Percentiles rank a stretch among this genome's conserved stretches.
phyloP scores from a whole-genome alignment of 2,797 vertebrate genomes.

The Tapirus indicus region DNA sequence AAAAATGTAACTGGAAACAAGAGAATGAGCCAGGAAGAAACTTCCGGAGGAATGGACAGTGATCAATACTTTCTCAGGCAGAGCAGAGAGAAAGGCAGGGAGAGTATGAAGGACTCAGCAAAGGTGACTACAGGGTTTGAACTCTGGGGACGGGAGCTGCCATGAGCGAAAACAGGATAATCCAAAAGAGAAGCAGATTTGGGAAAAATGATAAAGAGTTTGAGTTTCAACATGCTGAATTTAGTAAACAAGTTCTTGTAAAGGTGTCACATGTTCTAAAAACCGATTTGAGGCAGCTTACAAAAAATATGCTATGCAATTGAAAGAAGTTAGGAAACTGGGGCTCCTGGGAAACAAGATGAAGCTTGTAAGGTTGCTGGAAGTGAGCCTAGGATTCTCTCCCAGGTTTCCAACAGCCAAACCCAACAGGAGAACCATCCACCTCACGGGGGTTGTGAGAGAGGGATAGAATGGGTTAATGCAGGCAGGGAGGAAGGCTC shows the following conservation, averaged over 20 bases:
- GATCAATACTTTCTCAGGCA: neutral
- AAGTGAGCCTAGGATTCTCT: neutral
- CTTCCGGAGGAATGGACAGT: neutral
- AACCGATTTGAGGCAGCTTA: neutral
- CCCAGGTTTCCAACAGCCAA: neutral
- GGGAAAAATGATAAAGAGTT: neutral
- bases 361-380: neutral
- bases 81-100: too few species aligned
- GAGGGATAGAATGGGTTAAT: accelerated
- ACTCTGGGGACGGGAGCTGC: neutral
- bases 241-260: neutral
- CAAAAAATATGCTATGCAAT: accelerated
- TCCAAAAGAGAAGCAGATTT: neutral
- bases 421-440: neutral
- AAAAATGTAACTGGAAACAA: neutral
- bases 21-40: neutral
- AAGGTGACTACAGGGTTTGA: neutral
- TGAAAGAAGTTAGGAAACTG: neutral
- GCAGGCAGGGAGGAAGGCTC: neutral
- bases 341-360: neutral
- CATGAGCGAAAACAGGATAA: neutral
- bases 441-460: accelerated
- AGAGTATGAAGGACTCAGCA: neutral
- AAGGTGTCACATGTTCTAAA: neutral
- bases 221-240: neutral